Base-by-base conservation (phyloP, 64 coral and sea anemone species). In the Montipora cactus region DNA sequence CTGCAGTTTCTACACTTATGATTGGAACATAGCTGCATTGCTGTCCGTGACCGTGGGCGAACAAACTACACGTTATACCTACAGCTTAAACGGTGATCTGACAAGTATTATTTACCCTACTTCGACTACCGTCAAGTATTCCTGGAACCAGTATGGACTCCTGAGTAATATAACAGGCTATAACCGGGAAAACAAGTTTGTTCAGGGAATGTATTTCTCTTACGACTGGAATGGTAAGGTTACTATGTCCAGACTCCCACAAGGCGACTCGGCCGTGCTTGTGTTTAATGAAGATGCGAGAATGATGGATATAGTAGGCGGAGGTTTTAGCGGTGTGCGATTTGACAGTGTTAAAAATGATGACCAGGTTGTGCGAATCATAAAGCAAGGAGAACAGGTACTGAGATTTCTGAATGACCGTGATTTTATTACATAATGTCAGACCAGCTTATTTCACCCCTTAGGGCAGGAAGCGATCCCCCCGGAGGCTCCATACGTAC, bases 181-280 rank as follows among this genome's bases (percentile, higher is more conserved):
- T 89, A 91, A 64, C 53, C 20, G 59, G 19, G 91, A 90, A 19
- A 81, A 88, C 37, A 85, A 68, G 22, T 49, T 86, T 18, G 67
- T 75, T 49, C 78, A 87, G 23, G 81, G 83, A 74, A 76, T 87
- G 12, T 11, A 81, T 75, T 90, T 90, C 69, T 68, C 67, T 14
- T 96, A 93, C 57, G 91, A 96, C 57, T 96, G 91, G 91, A 71
- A 96, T 87, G 95, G 95, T 4, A 47, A 89, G 76, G 46, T 96
- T 12, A 87, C 67, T 44, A 37, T 94, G 14, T 55, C 80, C 12
- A 86, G 81, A 84, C 37, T 48, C 45, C 81, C 81, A 70, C 81
- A 84, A 22, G 81, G 81, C 8, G 73, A 92, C 74, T 75, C 79
- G 4, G 74, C 74, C 51, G 59, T 49, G 49, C 81, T 75, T 18